Evolutionary conservation across 2,888 invertebrate genomes (phyloP), one percentile per base, ranked within the genome.

Genomic region (Pollenia amentaria): DNA sequence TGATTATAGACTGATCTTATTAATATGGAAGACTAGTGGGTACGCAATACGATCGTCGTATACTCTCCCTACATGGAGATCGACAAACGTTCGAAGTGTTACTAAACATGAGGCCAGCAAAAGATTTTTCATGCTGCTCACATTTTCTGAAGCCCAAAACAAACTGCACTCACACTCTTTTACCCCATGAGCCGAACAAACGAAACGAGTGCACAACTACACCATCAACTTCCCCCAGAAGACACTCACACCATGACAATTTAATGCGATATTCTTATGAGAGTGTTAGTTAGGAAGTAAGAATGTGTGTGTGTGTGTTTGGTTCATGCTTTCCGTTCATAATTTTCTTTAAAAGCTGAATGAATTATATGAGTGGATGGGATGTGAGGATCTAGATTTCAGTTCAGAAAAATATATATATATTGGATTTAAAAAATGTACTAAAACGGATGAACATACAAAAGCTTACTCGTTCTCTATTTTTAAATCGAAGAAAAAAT

Each of bases 21-120:
- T 84, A 82, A 69, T 81, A 53, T 69, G 69, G 64, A 73, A 84
- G 51, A 79, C 78, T 84, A 82, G 44, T 84, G 79, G 75, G 53
- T 78, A 87, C 73, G 77, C 53, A 73, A 81, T 89, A 90, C 90
- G 92, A 90, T 92, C 91, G 92, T 91, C 90, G 90, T 89, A 89
- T 90, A 90, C 91, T 91, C 92, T 92, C 92, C 92, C 92, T 91
- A 91, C 92, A 93, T 93, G 93, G 93, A 92, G 93, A 92, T 93
- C 93, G 92, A 92, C 92, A 93, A 93, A 92, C 93, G 93, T 92
- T 93, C 93, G 92, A 92, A 93, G 90, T 92, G 91, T 91, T 93
- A 93, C 93, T 93, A 93, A 93, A 93, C 90, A 89, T 92, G 92
- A 90, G 90, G 89, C 90, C 89, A 90, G 87, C 89, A 87, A 90